Conservation (phyloP, 2,888 invertebrate species). For the Orthosia cruda region DNA sequence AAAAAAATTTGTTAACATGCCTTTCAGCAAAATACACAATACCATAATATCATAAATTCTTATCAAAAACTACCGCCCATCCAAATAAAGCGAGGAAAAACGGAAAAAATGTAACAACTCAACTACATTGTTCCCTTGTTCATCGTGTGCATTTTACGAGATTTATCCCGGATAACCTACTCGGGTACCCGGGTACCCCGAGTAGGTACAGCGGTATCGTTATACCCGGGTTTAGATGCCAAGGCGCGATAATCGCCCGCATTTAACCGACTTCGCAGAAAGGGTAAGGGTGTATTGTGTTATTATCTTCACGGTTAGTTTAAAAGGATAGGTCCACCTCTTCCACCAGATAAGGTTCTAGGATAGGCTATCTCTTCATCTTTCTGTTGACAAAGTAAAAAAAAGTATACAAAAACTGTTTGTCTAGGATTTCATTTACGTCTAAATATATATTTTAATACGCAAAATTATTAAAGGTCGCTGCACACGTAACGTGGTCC, state of each 20-base stretch:
- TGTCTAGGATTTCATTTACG: neutral
- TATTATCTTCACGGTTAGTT: slow-evolving; percentile 45
- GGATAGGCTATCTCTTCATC: neutral
- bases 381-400: neutral
- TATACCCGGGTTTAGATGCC: slow-evolving; percentile 62
- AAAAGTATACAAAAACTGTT: neutral
- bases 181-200: slow-evolving; percentile 36
- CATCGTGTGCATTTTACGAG: slow-evolving; percentile 62
- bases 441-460: too few relatives aligned
- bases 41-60: slow-evolving; percentile 58
- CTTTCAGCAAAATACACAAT: slow-evolving; percentile 30
- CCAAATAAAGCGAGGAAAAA: slow-evolving; percentile 43
- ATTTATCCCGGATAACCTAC: slow-evolving; percentile 61
- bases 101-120: slow-evolving; percentile 53
- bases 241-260: slow-evolving; percentile 60
- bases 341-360: slow-evolving; percentile 1
- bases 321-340: neutral
- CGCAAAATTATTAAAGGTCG: too few relatives aligned
- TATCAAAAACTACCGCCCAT: slow-evolving; percentile 57
- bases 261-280: slow-evolving; percentile 54
- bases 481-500: too few relatives aligned
- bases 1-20: neutral
- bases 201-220: slow-evolving; percentile 55
- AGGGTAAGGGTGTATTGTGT: slow-evolving; percentile 41
- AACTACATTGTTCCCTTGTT: slow-evolving; percentile 61